Evolutionary conservation across 2,113 vertebrate species (phyloP).

Genomic region (Trematocara variabile): DNA sequence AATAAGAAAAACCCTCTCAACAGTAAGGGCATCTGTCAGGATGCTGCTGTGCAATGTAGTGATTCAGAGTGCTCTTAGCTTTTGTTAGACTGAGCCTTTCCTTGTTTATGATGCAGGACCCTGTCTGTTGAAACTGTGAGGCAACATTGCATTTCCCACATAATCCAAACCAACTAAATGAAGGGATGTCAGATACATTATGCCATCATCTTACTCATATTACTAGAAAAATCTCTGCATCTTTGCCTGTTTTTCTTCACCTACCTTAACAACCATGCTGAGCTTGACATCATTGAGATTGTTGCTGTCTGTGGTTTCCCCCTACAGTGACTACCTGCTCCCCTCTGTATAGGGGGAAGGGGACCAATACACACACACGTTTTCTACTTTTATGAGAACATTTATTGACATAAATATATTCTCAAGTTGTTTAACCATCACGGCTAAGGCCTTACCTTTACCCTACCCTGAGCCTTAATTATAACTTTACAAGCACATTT

Average conservation of each 20-base stretch:
- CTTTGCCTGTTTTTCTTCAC: not conserved
- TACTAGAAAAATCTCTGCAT: not conserved
- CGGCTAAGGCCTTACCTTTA: not conserved
- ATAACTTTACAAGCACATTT: not conserved
- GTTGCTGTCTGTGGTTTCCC: not conserved
- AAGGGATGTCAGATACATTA: not conserved
- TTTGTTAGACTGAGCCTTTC: not conserved
- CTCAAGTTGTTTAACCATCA: not conserved
- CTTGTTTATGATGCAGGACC: conserved; percentile 28
- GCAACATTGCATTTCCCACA: conserved; percentile 15
- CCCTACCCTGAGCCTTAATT: not conserved
- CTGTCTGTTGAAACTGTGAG: conserved; percentile 8
- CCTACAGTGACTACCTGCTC: not conserved
- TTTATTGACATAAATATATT: not conserved
- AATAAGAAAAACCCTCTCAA: conserved; percentile 30
- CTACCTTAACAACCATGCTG: not conserved
- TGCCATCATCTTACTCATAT: not conserved
- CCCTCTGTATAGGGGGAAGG: not conserved
- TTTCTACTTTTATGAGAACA: not conserved
- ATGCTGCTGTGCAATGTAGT: conserved; percentile 30
- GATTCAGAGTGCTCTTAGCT: conserved; percentile 37
- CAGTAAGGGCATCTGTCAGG: conserved; percentile 35
- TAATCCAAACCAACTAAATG: not conserved
- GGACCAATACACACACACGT: not conserved
- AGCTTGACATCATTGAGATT: not conserved